These are phyloP conservation scores for Mustelus asterias DNA, from an alignment of 2,113 vertebrate species.

Conservation along the genomic window DNA sequence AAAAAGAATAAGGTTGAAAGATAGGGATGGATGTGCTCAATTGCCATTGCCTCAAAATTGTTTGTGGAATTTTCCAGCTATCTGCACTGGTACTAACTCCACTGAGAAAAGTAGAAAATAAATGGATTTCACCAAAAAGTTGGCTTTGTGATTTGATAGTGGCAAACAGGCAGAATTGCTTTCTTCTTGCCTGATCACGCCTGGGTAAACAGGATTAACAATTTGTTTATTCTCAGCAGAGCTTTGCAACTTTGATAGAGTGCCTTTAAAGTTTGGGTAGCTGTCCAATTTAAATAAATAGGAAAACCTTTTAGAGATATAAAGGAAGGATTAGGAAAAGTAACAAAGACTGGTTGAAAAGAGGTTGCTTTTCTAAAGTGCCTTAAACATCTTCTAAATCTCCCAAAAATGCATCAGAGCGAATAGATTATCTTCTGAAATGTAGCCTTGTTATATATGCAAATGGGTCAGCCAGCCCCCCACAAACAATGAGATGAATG, in stretches of 20 bases:
- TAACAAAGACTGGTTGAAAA: neutral
- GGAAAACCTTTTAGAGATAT: neutral
- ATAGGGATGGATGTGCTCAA: neutral
- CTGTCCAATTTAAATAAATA: neutral
- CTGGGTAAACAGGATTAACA: neutral
- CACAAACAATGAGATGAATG: neutral
- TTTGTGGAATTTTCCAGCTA: neutral
- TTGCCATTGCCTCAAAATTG: neutral
- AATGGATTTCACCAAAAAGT: neutral
- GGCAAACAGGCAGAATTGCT: neutral
- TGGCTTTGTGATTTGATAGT: neutral
- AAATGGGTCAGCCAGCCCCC: neutral
- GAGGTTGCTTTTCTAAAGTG: neutral
- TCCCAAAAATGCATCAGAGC: neutral
- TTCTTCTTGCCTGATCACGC: neutral
- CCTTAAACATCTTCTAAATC: neutral
- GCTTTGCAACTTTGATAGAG: neutral
- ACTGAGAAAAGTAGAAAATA: neutral
- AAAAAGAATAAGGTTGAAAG: neutral
- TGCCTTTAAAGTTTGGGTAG: neutral
- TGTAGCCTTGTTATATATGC: neutral
- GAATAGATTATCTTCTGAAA: too few species aligned
- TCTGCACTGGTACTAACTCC: neutral
- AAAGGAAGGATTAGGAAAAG: too few species aligned
- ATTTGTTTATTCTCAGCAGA: neutral